These are phyloP conservation scores for Trichogramma pretiosum DNA, from an alignment of 1,140 invertebrate genomes.

Conservation along the genomic window DNA sequence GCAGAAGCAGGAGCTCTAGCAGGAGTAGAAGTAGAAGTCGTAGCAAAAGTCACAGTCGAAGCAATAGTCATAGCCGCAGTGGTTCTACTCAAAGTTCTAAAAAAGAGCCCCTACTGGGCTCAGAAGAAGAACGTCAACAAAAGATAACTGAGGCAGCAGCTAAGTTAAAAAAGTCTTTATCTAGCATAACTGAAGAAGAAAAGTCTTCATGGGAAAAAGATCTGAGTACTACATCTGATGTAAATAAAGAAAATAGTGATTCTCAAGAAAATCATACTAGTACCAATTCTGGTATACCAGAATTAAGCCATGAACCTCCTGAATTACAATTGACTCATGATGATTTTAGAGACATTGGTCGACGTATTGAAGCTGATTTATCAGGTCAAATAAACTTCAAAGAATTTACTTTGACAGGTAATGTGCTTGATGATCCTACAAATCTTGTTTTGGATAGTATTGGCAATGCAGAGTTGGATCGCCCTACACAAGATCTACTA, in stretches of 20 bases:
- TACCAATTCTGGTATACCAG: conserved; percentile 19
- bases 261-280: neutral
- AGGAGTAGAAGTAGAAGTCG: no score
- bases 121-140: conserved; percentile 37
- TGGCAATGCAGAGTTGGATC: conserved; percentile 12
- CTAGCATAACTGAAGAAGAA: conserved; percentile 26
- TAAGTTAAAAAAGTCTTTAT: conserved; percentile 35
- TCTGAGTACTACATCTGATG: conserved; percentile 12
- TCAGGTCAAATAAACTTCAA: conserved; percentile 13
- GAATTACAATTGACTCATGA: conserved; percentile 29
- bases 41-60: no score
- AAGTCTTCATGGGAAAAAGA: conserved; percentile 30
- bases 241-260: neutral
- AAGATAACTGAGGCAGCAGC: conserved; percentile 39
- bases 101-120: conserved; percentile 31
- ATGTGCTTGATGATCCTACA: conserved; percentile 1
- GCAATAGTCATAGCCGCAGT: neutral
- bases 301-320: conserved; percentile 27
- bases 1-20: neutral
- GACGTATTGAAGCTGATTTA: conserved; percentile 26
- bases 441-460: conserved; percentile 9
- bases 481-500: neutral
- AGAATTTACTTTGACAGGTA: conserved; percentile 10
- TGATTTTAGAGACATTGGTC: conserved; percentile 35
- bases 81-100: no score